Conservation (phyloP, 92 coral and sea anemone species). For the Palythoa caribaeorum region DNA sequence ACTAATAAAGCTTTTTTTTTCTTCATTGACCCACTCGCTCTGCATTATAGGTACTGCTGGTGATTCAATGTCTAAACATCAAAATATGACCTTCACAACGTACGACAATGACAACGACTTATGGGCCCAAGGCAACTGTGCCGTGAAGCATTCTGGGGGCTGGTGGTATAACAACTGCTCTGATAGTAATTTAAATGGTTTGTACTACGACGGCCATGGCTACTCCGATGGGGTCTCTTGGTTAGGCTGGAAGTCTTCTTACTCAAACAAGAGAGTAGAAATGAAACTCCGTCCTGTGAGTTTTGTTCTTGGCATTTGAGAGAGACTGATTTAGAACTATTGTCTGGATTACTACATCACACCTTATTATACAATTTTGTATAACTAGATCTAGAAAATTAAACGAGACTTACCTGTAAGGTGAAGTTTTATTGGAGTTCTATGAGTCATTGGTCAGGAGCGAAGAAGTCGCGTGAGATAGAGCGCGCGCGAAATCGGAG, state of each 20-base stretch:
- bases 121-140: slow-evolving; percentile 28
- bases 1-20: too few species aligned
- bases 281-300: slow-evolving; percentile 41
- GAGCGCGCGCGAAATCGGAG: too few species aligned
- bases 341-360: too few species aligned
- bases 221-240: slow-evolving; percentile 19
- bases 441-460: too few species aligned
- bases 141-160: slow-evolving; percentile 37
- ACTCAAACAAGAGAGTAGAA: slow-evolving; percentile 32
- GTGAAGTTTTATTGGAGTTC: too few species aligned
- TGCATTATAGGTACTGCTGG: slow-evolving; percentile 1
- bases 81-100: slow-evolving; percentile 48
- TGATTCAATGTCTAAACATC: slow-evolving; percentile 27
- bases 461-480: too few species aligned
- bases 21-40: too few species aligned
- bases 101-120: slow-evolving; percentile 46
- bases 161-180: slow-evolving; percentile 58
- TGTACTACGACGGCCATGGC: not conserved
- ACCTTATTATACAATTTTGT: too few species aligned
- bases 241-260: slow-evolving; percentile 26
- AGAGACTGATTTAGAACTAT: too few species aligned
- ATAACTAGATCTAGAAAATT: too few species aligned
- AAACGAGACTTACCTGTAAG: too few species aligned
- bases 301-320: not conserved
- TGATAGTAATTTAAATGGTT: slow-evolving; percentile 33